These are phyloP conservation scores for Temnothorax rugatulus DNA, from an alignment of 2,888 invertebrate genomes.

Conservation along the genomic window DNA sequence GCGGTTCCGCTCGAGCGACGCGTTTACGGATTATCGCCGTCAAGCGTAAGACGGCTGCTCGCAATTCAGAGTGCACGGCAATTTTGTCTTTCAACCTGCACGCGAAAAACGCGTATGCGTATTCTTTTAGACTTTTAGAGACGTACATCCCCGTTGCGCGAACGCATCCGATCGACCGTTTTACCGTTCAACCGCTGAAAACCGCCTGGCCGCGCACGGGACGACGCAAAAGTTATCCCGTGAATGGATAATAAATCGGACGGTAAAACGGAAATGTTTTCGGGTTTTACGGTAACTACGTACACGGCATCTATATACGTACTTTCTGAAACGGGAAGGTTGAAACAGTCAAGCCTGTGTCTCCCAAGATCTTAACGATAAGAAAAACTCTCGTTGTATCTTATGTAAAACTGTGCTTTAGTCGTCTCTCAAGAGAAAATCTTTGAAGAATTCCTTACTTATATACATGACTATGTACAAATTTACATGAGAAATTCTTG, in stretches of 20 bases:
- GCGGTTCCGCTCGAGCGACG: conserved; percentile 30
- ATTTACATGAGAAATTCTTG: background rate
- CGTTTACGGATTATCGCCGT: conserved; percentile 34
- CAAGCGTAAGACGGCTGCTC: conserved; percentile 14
- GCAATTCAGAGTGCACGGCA: conserved; percentile 19
- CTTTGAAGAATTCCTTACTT: background rate
- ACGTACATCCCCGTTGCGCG: background rate
- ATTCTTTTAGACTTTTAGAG: background rate
- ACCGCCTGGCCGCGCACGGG: background rate
- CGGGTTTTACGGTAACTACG: conserved; percentile 3
- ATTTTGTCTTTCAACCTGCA: background rate
- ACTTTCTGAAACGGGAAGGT: background rate
- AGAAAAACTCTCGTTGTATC: background rate
- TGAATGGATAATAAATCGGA: background rate
- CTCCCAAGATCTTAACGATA: background rate
- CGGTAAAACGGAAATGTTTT: conserved; percentile 3
- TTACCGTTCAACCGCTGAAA: conserved; percentile 5
- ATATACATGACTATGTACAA: background rate
- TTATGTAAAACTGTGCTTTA: too few relatives aligned
- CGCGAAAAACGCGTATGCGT: background rate
- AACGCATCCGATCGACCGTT: conserved; percentile 15
- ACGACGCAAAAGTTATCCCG: background rate
- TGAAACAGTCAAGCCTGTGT: background rate
- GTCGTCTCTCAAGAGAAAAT: background rate
- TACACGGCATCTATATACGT: background rate